These are phyloP conservation scores for Plebejus argus DNA, from an alignment of 2,888 invertebrate genomes.

Conservation along the genomic window DNA sequence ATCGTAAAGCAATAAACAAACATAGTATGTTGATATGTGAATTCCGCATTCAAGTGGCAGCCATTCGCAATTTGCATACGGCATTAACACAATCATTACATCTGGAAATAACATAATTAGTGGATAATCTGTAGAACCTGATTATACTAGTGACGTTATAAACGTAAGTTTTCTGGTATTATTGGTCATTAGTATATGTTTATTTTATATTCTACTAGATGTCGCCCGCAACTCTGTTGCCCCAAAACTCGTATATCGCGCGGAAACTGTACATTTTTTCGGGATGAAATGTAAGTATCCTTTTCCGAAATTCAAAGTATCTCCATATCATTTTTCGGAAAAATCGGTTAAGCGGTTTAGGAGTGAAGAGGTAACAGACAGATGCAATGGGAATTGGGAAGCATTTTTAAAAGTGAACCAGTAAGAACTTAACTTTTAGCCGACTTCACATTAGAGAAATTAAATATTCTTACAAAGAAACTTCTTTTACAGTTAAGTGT, in stretches of 20 bases:
- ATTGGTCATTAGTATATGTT: neutral
- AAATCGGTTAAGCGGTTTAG: neutral
- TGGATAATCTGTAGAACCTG: conserved; percentile 20
- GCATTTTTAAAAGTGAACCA: no score
- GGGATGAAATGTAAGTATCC: no score
- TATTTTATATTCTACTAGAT: neutral
- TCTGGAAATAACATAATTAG: conserved; percentile 34
- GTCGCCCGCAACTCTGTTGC: neutral
- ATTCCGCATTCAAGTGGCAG: neutral
- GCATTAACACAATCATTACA: conserved; percentile 20
- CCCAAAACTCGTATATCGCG: no score
- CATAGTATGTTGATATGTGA: conserved; percentile 16
- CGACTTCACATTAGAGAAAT: no score
- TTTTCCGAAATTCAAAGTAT: neutral
- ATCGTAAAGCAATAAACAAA: neutral
- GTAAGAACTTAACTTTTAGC: no score
- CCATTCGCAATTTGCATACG: conserved; percentile 6
- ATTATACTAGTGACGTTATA: neutral
- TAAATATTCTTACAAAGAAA: no score
- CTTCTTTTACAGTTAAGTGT: no score
- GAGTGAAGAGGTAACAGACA: no score
- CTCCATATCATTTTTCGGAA: neutral
- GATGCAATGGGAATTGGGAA: no score
- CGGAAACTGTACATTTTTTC: neutral
- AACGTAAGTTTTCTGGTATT: neutral